Conservation (phyloP, 2,888 invertebrate genomes). For the Cheilosia grossa region DNA sequence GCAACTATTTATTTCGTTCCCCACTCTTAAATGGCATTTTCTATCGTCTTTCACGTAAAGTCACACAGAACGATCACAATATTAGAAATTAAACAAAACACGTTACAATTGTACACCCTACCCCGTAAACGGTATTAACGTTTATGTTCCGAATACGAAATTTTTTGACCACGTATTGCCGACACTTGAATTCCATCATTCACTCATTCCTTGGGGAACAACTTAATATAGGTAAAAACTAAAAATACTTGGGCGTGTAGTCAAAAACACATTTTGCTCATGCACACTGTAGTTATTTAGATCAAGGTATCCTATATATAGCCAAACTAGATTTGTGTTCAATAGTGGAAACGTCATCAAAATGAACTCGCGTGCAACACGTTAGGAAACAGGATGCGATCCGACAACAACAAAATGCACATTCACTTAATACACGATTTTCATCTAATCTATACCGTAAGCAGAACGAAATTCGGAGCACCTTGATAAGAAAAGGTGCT, state of each 20-base stretch:
- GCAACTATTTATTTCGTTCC: too few species aligned
- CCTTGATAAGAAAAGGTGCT: slow-evolving; percentile 41
- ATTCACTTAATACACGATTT: neutral
- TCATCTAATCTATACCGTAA: neutral
- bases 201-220: neutral
- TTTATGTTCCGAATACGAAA: slow-evolving; percentile 4
- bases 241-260: neutral
- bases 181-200: neutral
- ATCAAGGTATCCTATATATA: neutral
- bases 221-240: neutral
- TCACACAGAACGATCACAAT: too few species aligned
- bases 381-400: neutral
- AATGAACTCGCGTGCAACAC: slow-evolving; percentile 7
- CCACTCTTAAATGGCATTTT: too few species aligned
- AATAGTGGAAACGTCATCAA: slow-evolving; percentile 41
- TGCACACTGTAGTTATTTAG: neutral
- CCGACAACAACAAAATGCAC: neutral
- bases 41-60: too few species aligned
- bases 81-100: too few species aligned
- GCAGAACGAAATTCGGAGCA: neutral
- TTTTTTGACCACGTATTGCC: neutral
- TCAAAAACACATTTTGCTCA: neutral
- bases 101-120: too few species aligned
- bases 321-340: neutral
- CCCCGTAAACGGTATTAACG: neutral